These are phyloP conservation scores for Aphelocoma californica DNA, from an alignment of 2,797 vertebrate species.

Conservation along the genomic window DNA sequence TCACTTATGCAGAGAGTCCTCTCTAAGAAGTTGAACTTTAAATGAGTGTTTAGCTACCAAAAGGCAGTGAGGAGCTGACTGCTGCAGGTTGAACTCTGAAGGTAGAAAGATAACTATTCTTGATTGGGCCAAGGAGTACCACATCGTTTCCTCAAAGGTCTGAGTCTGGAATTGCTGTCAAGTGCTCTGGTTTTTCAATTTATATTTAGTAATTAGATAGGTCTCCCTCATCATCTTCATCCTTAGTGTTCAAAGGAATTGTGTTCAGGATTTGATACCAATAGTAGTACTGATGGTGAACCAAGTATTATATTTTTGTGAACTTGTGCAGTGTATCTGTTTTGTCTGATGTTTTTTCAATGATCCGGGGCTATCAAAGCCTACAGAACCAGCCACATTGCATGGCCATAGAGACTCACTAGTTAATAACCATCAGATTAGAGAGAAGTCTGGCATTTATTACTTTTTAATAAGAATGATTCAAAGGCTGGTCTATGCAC, in stretches of 20 bases:
- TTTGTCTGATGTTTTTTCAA: not conserved
- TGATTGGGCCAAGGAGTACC: not conserved
- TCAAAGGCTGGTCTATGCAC: not conserved
- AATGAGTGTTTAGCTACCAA: not conserved
- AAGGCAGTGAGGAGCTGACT: not conserved
- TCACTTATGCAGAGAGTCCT: not conserved
- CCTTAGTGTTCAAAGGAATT: not conserved
- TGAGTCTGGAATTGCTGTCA: not conserved
- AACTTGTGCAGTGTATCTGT: not conserved
- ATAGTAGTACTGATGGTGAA: not conserved
- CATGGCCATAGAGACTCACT: not conserved
- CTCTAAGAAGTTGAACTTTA: not conserved
- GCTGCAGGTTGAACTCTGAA: not conserved
- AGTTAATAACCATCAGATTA: not conserved
- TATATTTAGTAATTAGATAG: not conserved
- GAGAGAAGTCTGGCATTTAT: not conserved
- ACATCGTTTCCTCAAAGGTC: not conserved
- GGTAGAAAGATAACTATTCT: not conserved
- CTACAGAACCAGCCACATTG: not conserved
- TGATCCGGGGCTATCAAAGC: not conserved
- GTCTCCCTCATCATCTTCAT: not conserved
- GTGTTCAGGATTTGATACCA: not conserved
- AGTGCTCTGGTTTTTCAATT: not conserved
- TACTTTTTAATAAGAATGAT: not conserved
- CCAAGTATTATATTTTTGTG: not conserved